These are phyloP conservation scores for Elysia crispata DNA, from an alignment of 2,888 invertebrate genomes.

Conservation along the genomic window DNA sequence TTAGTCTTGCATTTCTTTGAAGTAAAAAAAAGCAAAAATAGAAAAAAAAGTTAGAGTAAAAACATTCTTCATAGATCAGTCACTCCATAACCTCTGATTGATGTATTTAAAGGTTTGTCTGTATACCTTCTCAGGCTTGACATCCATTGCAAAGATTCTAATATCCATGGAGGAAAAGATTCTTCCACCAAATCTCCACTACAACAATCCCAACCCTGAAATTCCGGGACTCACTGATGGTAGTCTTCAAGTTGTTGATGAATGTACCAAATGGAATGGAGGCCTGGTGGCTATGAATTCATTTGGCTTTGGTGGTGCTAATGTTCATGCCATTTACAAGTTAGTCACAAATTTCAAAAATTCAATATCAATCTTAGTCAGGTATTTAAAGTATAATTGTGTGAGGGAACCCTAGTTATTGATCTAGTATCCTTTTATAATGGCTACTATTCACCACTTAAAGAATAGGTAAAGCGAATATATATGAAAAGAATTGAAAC, in stretches of 20 bases:
- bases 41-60: too few relatives aligned
- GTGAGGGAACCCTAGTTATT: too few relatives aligned
- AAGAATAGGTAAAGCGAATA: too few relatives aligned
- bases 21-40: too few relatives aligned
- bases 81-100: too few relatives aligned
- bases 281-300: slow-evolving; percentile 96
- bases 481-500: too few relatives aligned
- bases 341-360: slow-evolving; percentile 23
- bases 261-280: slow-evolving; percentile 90
- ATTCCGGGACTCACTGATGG: slow-evolving; percentile 95
- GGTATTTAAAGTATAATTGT: too few relatives aligned
- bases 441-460: too few relatives aligned
- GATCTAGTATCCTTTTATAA: too few relatives aligned
- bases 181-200: slow-evolving; percentile 96
- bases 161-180: slow-evolving; percentile 94
- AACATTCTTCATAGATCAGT: too few relatives aligned
- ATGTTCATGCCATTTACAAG: slow-evolving; percentile 76
- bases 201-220: slow-evolving; percentile 89
- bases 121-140: slow-evolving; percentile 83
- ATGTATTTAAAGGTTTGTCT: too few relatives aligned
- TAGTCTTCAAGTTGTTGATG: slow-evolving; percentile 90
- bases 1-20: too few relatives aligned
- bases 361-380: not conserved
- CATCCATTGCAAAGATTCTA: slow-evolving; percentile 92
- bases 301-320: slow-evolving; percentile 95